Base-by-base conservation (phyloP, 2,888 invertebrate genomes). In the Catocala fraxini region DNA sequence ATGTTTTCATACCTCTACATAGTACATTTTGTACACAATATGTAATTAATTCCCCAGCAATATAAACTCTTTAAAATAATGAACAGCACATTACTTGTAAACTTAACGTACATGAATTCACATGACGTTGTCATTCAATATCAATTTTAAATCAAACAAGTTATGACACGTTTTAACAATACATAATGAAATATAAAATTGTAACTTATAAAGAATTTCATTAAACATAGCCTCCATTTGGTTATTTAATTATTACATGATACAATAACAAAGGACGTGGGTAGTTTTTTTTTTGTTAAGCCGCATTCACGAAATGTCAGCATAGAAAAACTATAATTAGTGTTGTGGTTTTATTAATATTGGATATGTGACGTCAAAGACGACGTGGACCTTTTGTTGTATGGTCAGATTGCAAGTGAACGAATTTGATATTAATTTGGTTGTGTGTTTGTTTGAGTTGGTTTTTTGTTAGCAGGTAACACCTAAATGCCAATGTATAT, bases 151-250 rank as follows among this genome's bases (percentile, higher is more conserved):
- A 73, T 71, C 63, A 71, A 73, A 73, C 64, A 77, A 54, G 56
- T 51, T 43, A 11, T 48, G 51, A 73, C 70, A 76, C 70, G 76
- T 63, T 71, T 64, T 1, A 61, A 53, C 56, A 67, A 70, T 51
- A 77, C 59, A 64, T 54, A 61, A 64, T 56, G 59, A 68, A 63
- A 58, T 59, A 73, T 52, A 64, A 73, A 77, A 77, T 63, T 73
- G 34, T 56, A 34, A 25, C 59, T 59, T 73, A 73, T 59, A 71
- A 67, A 57, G 71, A 71, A 74, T 75, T 69, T 71, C 74, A 75
- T 74, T 70, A 71, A 58, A 43, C 52, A 25, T 43, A 46, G 46
- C 53, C 52, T 41, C 13, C 45, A 52, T 63, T 65, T 49, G 34
- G 59, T 58, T 61, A 67, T 73, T 70, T 47, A 54, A 76, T 67